phyloP scores from a whole-genome alignment of 2,113 vertebrate genomes.

The Corythaeola cristata region DNA sequence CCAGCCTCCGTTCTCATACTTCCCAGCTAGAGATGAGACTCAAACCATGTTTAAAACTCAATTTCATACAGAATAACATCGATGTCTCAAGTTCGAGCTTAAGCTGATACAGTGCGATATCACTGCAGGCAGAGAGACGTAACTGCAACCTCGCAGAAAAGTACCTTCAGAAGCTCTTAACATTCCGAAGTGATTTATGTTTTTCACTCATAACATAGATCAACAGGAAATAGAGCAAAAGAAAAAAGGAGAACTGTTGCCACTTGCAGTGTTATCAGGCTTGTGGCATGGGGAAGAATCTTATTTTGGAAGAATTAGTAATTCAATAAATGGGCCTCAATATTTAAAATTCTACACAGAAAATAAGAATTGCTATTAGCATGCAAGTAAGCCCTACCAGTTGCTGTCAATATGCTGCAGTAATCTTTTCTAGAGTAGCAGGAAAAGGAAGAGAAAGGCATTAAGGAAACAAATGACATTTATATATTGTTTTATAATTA shows the following conservation, averaged over 20 bases:
- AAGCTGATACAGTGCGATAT: background rate
- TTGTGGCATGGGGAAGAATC: background rate
- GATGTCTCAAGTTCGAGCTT: background rate
- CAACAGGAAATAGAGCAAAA: background rate
- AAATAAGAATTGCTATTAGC: background rate
- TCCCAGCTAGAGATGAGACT: background rate
- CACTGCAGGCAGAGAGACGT: background rate
- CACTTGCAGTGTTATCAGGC: background rate
- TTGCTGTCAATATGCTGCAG: conserved; percentile 6
- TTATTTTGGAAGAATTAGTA: background rate
- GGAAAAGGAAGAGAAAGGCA: conserved; percentile 3
- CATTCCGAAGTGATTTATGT: background rate
- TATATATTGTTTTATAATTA: background rate
- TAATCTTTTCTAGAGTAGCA: conserved; percentile 32
- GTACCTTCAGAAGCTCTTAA: background rate
- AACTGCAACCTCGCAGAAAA: background rate
- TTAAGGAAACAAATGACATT: background rate
- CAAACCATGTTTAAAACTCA: background rate
- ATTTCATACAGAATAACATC: background rate
- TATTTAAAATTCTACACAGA: background rate
- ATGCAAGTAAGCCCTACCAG: conserved; percentile 5
- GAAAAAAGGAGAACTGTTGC: background rate
- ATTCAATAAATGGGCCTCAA: background rate
- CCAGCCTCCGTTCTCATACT: background rate
- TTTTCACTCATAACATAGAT: background rate